Evolutionary conservation across 2,113 vertebrate species (phyloP).

Genomic region (Hyperopisus bebe): DNA sequence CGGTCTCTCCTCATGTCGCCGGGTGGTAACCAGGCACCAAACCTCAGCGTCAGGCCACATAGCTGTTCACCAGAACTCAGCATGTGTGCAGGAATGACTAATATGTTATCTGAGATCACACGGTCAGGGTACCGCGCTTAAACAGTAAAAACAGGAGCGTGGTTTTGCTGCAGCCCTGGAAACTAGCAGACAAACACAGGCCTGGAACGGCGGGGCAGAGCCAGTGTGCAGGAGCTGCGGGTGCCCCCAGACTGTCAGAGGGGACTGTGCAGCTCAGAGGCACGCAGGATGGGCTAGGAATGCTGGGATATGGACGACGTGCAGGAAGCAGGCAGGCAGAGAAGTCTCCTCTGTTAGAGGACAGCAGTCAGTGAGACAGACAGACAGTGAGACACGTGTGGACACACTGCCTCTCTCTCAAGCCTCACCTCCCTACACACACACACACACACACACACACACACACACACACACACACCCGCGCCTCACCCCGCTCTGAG

Average conservation of each 20-base stretch:
- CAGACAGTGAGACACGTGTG: background rate
- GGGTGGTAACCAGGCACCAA: background rate
- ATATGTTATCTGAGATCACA: background rate
- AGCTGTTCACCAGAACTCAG: background rate
- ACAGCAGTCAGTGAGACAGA: background rate
- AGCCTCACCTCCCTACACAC: background rate
- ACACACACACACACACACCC: background rate
- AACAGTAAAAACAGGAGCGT: background rate
- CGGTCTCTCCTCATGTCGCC: background rate
- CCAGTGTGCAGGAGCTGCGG: background rate
- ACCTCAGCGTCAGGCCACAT: background rate
- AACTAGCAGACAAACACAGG: background rate
- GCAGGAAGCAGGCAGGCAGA: background rate
- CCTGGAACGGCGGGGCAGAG: background rate
- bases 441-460: background rate
- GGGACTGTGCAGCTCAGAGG: too few species aligned
- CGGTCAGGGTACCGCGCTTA: background rate
- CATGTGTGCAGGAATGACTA: background rate
- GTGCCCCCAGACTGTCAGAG: background rate
- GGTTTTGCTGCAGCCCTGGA: background rate
- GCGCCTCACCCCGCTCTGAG: conserved; percentile 21
- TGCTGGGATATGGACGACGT: background rate
- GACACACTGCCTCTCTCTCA: background rate
- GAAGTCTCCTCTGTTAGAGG: background rate
- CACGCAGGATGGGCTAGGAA: background rate